Conservation (phyloP, 2,797 vertebrate species). For the Euphonia xanthogaster region DNA sequence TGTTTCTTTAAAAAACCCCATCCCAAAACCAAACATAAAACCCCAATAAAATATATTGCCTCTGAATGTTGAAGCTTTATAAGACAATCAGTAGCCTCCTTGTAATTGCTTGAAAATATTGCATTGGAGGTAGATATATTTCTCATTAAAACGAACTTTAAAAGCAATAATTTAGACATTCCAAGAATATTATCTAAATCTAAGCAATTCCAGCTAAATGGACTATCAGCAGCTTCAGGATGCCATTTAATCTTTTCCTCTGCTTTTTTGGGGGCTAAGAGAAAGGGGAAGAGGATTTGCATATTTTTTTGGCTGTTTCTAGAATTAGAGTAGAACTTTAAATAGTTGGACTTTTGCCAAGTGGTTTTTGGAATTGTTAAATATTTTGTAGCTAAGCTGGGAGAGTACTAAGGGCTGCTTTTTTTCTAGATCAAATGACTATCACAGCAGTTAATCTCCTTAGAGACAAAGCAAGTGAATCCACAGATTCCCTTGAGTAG, state of each 20-base stretch:
- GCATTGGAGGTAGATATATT: neutral
- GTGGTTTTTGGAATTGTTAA: slow-evolving; percentile 21
- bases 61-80: neutral
- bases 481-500: slow-evolving; percentile 11
- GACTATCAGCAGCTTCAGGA: neutral
- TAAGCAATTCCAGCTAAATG: neutral
- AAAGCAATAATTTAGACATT: neutral
- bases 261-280: neutral
- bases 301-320: slow-evolving; percentile 9
- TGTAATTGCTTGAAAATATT: neutral
- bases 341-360: slow-evolving; percentile 36
- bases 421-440: slow-evolving; percentile 32
- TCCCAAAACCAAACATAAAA: neutral
- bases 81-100: neutral
- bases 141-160: neutral
- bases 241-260: neutral
- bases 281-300: neutral
- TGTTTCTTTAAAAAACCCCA: neutral
- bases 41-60: neutral
- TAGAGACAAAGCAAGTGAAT: slow-evolving; percentile 35
- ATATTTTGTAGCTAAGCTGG: slow-evolving; percentile 36
- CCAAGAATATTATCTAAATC: neutral
- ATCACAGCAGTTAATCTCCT: slow-evolving; percentile 41
- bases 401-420: neutral
- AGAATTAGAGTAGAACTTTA: slow-evolving; percentile 30